Base-by-base conservation (phyloP, 2,113 vertebrate genomes). In the Lepisosteus oculatus region DNA sequence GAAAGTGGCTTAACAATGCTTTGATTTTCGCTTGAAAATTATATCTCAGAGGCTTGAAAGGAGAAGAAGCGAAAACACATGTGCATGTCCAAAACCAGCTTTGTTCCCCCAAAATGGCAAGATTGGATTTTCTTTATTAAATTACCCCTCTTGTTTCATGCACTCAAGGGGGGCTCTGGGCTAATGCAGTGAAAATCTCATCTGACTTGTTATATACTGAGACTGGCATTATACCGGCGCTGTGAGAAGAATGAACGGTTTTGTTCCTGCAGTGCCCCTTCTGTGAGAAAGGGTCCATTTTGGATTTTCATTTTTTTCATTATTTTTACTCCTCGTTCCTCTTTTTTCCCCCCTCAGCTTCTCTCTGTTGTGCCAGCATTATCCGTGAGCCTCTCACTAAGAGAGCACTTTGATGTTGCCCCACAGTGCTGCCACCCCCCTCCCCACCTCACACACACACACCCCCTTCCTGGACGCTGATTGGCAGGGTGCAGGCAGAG, bases 61-160 rank as follows among this genome's bases (percentile, higher is more conserved):
- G 56, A 43, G 81, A 79, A 80, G 84, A 85, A 84, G 75, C 85
- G 85, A 85, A 84, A 82, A 83, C 72, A 83, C 80, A 84, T 88
- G 86, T 82, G 70, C 88, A 87, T 85, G 88, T 90, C 91, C 84
- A 87, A 81, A 89, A 84, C 88, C 86, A 90, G 90, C 90, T 90
- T 92, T 93, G 89, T 90, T 91, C 89, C 84, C 80, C 83, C 83
- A 92, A 92, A 91, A 88, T 91, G 86, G 85, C 90, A 9, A 90
- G 90, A 91, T 92, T 92, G 88, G 91, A 91, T 91, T 91, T 93
- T 91, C 90, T 91, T 91, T 91, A 92, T 92, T 94, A 95, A 97
- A 97, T 96, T 94, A 96, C 93, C 91, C 89, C 93, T 92, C 95
- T 95, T 95, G 93, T 98, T 93, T 97, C 87, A 94, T 94, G 95